Percentiles rank a stretch among this genome's conserved stretches.
Conservation (phyloP, 2,797 vertebrate species). For the Hemibagrus guttatus region DNA sequence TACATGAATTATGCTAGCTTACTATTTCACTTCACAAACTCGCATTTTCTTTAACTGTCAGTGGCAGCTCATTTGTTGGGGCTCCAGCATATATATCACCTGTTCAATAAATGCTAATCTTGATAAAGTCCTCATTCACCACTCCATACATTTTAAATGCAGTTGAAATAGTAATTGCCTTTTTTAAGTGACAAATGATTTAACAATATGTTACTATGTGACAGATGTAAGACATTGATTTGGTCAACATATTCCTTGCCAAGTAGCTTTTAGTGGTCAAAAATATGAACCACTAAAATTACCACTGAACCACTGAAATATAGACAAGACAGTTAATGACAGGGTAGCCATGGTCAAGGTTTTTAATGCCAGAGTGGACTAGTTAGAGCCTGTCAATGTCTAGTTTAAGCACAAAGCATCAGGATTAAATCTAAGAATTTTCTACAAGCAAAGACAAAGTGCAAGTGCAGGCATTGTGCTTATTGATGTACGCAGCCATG, state of each 20-base stretch:
- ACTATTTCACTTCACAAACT: constrained; percentile 42
- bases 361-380: constrained; percentile 1
- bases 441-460: not conserved
- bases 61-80: not conserved
- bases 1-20: constrained; percentile 39
- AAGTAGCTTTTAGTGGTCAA: not conserved
- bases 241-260: not conserved
- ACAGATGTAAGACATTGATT: not conserved
- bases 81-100: not conserved
- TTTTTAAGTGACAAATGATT: not conserved
- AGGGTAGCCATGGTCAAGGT: not conserved
- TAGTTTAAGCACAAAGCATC: not conserved
- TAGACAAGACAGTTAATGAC: not conserved
- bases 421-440: not conserved
- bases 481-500: not conserved
- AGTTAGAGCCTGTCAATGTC: not conserved
- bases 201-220: not conserved
- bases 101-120: not conserved
- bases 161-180: not conserved
- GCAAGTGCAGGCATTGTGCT: not conserved
- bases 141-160: not conserved
- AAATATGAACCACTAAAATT: not conserved
- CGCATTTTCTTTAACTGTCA: not conserved
- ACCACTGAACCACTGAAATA: no score
- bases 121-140: not conserved